Base-by-base conservation (phyloP, 2,797 vertebrate genomes). In the Dromococcyx pavoninus region DNA sequence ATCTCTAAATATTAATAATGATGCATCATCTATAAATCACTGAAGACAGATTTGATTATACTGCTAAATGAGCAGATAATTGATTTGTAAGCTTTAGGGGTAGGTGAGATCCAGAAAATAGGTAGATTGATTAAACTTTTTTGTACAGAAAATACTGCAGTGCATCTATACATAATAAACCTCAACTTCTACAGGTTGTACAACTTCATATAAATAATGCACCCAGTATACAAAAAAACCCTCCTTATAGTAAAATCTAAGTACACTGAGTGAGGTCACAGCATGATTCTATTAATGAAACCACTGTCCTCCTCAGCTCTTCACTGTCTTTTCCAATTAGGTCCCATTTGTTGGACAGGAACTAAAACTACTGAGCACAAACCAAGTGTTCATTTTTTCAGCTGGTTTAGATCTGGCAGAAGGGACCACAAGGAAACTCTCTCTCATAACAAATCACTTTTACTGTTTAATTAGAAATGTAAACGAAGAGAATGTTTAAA, bases 21-120 rank as follows among this genome's bases (percentile, higher is more conserved):
- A 92, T 95, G 88, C 39, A 61, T 96, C 94, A 95, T 58, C 60
- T 69, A 56, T 51, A 96, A 93, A 75, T 92, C 93, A 91, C 86
- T 53, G 60, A 75, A 81, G 75, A 62, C 53, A 53, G 78, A 87
- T 81, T 70, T 61, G 79, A 48, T 91, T 86, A 66, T 35, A 37
- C 53, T 72, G 71, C 53, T 86, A 94, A 94, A 90, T n/a, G 74
- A 92, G 81, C 67, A 91, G 57, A 80, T 35, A 77, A 85, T 9
- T 64, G 81, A 84, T 73, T 50, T 1, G 7, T 65, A 72, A 82
- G 57, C 71, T 85, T 35, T n/a, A 88, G 46, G 11, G 65, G 91
- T 7, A 67, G 61, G 53, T 64, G 75, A 87, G 69, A 85, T 56
- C 18, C 33, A 60, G 25, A 66, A 94, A 90, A 75, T 3, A 60